Percentiles rank a stretch among this genome's conserved stretches.
phyloP scores from a whole-genome alignment of 2,797 vertebrate species.

The Sebastolobus alascanus region DNA sequence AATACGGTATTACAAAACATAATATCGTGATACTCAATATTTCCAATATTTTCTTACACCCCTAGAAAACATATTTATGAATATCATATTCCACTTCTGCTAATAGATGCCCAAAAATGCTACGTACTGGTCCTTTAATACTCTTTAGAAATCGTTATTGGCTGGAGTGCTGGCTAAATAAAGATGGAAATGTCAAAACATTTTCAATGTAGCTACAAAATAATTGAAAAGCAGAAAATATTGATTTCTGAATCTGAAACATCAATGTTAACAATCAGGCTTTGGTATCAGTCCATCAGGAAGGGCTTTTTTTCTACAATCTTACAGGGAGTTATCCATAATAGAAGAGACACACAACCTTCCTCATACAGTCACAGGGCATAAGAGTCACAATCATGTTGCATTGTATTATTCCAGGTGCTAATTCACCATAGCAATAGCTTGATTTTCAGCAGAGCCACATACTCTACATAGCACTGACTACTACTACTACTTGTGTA shows the following conservation, averaged over 20 bases:
- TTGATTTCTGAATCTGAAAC: constrained; percentile 21
- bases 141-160: neutral
- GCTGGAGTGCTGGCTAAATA: constrained; percentile 20
- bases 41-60: no score
- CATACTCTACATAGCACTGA: neutral
- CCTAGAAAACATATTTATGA: no score
- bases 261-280: constrained; percentile 11
- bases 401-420: neutral
- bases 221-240: constrained; percentile 9
- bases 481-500: neutral
- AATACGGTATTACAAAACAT: no score
- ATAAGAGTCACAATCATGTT: neutral
- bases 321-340: constrained; percentile 10
- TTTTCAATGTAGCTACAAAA: constrained; percentile 16
- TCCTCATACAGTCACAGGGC: neutral
- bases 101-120: no score
- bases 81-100: neutral
- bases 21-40: no score
- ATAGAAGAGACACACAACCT: constrained; percentile 14
- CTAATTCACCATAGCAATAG: neutral
- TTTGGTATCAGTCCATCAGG: constrained; percentile 18
- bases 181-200: constrained; percentile 36
- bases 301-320: neutral
- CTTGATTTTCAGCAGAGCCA: neutral
- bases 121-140: neutral